Percentiles rank a stretch among this genome's conserved stretches.
phyloP scores from a whole-genome alignment of 2,113 vertebrate genomes.

The Thunnus thynnus region DNA sequence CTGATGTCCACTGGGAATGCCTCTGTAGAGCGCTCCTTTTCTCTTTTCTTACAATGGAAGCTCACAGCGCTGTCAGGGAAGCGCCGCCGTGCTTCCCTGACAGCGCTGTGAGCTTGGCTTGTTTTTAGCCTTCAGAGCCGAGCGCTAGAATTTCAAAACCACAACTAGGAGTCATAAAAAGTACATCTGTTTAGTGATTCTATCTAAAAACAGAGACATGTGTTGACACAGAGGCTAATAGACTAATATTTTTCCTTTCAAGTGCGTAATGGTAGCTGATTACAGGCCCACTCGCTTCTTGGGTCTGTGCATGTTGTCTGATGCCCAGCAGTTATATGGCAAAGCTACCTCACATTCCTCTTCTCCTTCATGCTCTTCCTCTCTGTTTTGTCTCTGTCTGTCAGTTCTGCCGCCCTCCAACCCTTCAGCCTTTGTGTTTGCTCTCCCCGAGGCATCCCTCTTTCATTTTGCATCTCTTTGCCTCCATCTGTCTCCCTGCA shows the following conservation, averaged over 20 bases:
- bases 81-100: conserved; percentile 30
- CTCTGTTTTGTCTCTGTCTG: conserved; percentile 51
- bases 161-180: conserved; percentile 47
- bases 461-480: conserved; percentile 68
- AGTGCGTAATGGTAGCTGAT: conserved; percentile 57
- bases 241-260: conserved; percentile 53
- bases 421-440: conserved; percentile 48
- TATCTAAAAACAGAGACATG: conserved; percentile 3
- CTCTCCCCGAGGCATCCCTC: conserved; percentile 57
- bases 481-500: conserved; percentile 75
- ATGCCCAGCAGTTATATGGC: conserved; percentile 58
- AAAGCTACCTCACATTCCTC: conserved; percentile 27
- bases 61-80: not conserved
- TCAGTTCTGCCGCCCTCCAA: conserved; percentile 52
- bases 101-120: conserved; percentile 45
- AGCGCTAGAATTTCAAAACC: conserved; percentile 54
- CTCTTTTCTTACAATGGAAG: conserved; percentile 33
- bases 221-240: conserved; percentile 45
- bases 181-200: conserved; percentile 38
- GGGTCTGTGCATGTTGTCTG: conserved; percentile 45
- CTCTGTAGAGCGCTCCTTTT: conserved; percentile 42
- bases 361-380: conserved; percentile 35
- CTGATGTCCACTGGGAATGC: conserved; percentile 64
- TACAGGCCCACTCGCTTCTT: conserved; percentile 38
- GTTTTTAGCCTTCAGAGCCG: conserved; percentile 52